phyloP scores from a whole-genome alignment of 2,797 vertebrate species.

The Enteromius treurensis region DNA sequence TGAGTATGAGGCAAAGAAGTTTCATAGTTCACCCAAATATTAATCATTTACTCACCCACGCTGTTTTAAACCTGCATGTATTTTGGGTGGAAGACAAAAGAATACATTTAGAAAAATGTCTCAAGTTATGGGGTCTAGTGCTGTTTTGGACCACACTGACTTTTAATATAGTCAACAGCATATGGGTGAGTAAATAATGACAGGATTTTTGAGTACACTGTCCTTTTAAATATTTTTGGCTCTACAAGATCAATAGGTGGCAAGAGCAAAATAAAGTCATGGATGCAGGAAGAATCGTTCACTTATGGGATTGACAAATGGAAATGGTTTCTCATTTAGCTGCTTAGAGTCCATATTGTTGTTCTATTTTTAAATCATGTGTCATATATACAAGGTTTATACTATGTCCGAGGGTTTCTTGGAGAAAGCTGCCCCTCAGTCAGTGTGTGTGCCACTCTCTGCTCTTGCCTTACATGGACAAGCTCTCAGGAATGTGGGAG shows the following conservation, averaged over 20 bases:
- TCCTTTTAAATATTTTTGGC: conserved; percentile 8
- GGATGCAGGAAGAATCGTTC: neutral
- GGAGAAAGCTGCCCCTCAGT: conserved; percentile 30
- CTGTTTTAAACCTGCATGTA: neutral
- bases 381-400: conserved; percentile 8
- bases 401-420: conserved; percentile 8
- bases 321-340: conserved; percentile 3
- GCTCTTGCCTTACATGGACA: conserved; percentile 71
- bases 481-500: conserved; percentile 71
- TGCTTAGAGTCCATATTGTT: neutral
- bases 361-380: neutral
- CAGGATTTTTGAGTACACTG: neutral
- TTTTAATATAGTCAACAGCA: neutral
- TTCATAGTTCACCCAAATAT: neutral
- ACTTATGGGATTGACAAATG: neutral
- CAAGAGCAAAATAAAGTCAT: neutral
- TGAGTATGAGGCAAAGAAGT: neutral
- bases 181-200: neutral
- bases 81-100: neutral
- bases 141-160: neutral
- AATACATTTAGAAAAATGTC: neutral
- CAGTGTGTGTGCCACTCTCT: conserved; percentile 48
- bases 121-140: neutral
- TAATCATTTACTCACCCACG: neutral
- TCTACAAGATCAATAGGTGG: neutral